A percentile compares a stretch with the other conserved stretches of the same genome.
phyloP scores from a whole-genome alignment of 2,888 invertebrate genomes.

The Carcina quercana region DNA sequence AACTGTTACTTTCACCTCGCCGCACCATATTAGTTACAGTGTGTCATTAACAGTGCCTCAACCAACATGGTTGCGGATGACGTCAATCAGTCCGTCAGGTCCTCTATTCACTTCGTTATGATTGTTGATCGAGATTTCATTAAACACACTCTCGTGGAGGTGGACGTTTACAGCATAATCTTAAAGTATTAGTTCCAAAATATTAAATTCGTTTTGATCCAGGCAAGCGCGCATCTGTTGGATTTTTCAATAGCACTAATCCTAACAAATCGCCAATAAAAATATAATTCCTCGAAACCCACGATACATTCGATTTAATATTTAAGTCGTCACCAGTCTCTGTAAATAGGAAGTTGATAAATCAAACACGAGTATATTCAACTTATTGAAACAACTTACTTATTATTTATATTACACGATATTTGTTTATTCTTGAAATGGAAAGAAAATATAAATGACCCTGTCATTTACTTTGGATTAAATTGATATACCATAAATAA shows the following conservation, averaged over 20 bases:
- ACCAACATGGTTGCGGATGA: constrained; percentile 6
- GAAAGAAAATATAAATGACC: too few relatives aligned
- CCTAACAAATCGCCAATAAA: constrained; percentile 4
- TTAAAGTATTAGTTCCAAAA: background rate
- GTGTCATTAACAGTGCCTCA: constrained; percentile 17
- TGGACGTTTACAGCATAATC: background rate
- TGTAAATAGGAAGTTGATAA: too few relatives aligned
- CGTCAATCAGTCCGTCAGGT: constrained; percentile 4
- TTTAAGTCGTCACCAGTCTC: too few relatives aligned
- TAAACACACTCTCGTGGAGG: too few relatives aligned
- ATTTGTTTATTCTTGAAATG: too few relatives aligned
- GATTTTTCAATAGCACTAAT: constrained; percentile 4
- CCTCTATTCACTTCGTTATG: background rate
- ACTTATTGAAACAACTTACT: too few relatives aligned
- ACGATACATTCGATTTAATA: background rate
- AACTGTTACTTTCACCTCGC: constrained; percentile 28
- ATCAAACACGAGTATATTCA: too few relatives aligned
- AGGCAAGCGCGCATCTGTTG: background rate
- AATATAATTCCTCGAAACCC: constrained; percentile 1
- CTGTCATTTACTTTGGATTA: too few relatives aligned
- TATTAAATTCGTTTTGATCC: background rate
- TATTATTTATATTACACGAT: too few relatives aligned
- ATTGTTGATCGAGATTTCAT: background rate
- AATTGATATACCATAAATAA: constrained; percentile 4
- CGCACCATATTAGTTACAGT: constrained; percentile 23